phyloP scores from a whole-genome alignment of 1,140 invertebrate genomes.

The Asbolus verrucosus region DNA sequence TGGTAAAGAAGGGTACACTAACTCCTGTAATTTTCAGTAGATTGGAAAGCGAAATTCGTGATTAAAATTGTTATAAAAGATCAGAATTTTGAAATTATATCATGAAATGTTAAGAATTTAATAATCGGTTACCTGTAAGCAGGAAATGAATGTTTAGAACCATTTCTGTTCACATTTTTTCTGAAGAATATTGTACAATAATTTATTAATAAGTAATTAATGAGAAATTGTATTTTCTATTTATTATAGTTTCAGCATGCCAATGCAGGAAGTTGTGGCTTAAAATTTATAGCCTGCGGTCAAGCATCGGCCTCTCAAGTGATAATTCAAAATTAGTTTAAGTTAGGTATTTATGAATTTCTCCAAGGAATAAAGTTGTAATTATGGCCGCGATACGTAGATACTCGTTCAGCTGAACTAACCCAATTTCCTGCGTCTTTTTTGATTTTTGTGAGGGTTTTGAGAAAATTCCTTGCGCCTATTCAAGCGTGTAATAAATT shows the following conservation, averaged over 20 bases:
- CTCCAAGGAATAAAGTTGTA: constrained; percentile 12
- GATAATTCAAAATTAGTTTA: constrained; percentile 36
- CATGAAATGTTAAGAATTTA: too few relatives aligned
- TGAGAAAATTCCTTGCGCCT: neutral
- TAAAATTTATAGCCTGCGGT: constrained; percentile 24
- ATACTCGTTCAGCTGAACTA: constrained; percentile 10
- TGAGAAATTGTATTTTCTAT: constrained; percentile 12
- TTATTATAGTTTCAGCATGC: neutral
- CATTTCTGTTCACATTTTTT: too few relatives aligned
- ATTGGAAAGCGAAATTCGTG: too few relatives aligned
- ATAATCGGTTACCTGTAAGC: too few relatives aligned
- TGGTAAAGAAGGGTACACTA: too few relatives aligned
- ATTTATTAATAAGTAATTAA: too few relatives aligned
- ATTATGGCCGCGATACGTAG: constrained; percentile 4
- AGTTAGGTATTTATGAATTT: constrained; percentile 28
- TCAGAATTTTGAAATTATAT: too few relatives aligned
- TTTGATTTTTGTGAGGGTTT: neutral
- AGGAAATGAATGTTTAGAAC: too few relatives aligned
- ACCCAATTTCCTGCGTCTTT: constrained; percentile 10
- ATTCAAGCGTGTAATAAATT: too few relatives aligned
- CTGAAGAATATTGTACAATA: too few relatives aligned
- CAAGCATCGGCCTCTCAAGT: constrained; percentile 23
- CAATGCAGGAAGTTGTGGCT: constrained; percentile 3
- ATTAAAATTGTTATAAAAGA: too few relatives aligned
- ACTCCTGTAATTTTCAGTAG: too few relatives aligned